Percentiles rank a stretch among this genome's conserved stretches.
Conservation (phyloP, 2,797 vertebrate species). For the Rhincodon typus region DNA sequence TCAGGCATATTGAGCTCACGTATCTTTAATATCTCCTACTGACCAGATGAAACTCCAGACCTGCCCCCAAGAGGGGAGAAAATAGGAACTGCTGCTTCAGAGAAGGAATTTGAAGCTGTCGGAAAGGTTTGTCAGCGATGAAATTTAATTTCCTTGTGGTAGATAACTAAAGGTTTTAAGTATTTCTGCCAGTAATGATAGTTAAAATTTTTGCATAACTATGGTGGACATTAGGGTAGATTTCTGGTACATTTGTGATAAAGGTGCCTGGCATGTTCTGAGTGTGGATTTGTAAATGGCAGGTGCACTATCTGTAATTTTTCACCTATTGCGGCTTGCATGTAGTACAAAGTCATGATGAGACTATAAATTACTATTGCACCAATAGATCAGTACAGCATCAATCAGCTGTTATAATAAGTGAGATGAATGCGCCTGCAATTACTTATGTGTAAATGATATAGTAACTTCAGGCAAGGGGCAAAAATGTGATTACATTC, state of each 20-base stretch:
- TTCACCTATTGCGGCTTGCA: not conserved
- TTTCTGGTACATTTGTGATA: not conserved
- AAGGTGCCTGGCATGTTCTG: too few species aligned
- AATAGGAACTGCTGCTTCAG: constrained; percentile 60
- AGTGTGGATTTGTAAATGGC: not conserved
- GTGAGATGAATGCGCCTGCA: not conserved
- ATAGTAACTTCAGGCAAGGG: not conserved
- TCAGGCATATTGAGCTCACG: not conserved
- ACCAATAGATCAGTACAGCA: not conserved
- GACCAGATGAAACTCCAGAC: constrained; percentile 51
- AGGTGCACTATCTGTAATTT: not conserved
- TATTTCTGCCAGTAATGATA: not conserved
- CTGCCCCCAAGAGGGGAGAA: constrained; percentile 56
- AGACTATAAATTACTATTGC: not conserved
- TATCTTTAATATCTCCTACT: not conserved
- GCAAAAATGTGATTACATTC: not conserved
- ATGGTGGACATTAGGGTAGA: not conserved
- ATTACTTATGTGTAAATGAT: not conserved
- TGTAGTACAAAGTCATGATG: not conserved
- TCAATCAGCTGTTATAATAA: not conserved
- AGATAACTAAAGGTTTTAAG: not conserved
- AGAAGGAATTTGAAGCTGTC: constrained; percentile 53
- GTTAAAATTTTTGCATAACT: not conserved
- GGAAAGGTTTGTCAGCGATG: constrained; percentile 51
- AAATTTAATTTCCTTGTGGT: not conserved